phyloP scores from a whole-genome alignment of 1,140 invertebrate genomes.

The Scylla paramamosain region DNA sequence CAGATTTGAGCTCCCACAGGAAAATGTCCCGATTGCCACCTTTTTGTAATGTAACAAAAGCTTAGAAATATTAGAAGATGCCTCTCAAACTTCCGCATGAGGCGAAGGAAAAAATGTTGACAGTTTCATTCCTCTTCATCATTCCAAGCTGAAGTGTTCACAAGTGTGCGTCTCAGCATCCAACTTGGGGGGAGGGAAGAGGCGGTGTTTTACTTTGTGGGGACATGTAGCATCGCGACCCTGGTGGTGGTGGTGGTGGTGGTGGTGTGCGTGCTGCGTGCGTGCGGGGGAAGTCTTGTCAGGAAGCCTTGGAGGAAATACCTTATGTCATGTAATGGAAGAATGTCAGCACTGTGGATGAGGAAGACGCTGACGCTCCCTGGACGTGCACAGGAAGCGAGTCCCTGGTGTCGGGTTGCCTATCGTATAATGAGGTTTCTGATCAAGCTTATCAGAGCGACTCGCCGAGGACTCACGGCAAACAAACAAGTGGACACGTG shows the following conservation, averaged over 20 bases:
- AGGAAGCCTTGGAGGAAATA: conserved; percentile 61
- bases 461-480: background rate
- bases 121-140: conserved; percentile 25
- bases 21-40: conserved; percentile 45
- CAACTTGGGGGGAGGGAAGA: background rate
- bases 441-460: background rate
- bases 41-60: background rate
- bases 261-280: background rate
- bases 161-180: background rate
- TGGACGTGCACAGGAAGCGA: conserved; percentile 1
- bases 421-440: conserved; percentile 19
- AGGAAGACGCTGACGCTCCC: conserved; percentile 53
- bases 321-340: conserved; percentile 66
- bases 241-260: background rate
- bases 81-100: conserved; percentile 10
- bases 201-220: conserved; percentile 31
- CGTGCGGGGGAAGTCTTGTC: conserved; percentile 36
- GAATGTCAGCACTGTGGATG: conserved; percentile 55
- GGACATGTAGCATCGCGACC: conserved; percentile 29
- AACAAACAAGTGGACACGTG: background rate
- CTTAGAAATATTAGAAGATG: background rate
- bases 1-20: conserved; percentile 58
- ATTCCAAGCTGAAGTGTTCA: conserved; percentile 6
- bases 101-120: background rate
- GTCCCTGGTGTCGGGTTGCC: background rate